Percentiles rank a stretch among this genome's conserved stretches.
Conservation (phyloP, 2,888 invertebrate species). For the Epirrhoe alternata region DNA sequence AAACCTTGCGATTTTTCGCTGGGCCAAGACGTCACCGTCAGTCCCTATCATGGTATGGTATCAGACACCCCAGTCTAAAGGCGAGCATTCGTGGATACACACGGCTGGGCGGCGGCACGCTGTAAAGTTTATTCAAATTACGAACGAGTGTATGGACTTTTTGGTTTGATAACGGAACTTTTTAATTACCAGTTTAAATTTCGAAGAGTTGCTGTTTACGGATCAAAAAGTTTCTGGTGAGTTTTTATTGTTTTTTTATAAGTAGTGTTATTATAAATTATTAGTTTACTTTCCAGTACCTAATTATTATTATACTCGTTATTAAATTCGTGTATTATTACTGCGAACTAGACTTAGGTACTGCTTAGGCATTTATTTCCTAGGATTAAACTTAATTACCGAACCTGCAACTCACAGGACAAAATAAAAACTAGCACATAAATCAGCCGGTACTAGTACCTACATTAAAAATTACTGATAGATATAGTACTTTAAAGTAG, state of each 20-base stretch:
- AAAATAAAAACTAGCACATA: no score
- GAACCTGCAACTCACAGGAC: no score
- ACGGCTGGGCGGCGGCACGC: conserved; percentile 41
- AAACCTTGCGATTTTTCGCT: conserved; percentile 35
- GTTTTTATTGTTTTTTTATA: conserved; percentile 33
- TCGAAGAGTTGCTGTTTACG: conserved; percentile 7
- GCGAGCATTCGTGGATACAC: conserved; percentile 49
- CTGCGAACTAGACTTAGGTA: no score
- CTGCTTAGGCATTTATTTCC: no score
- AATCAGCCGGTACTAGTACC: no score
- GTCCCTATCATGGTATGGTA: conserved; percentile 32
- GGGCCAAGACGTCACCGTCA: conserved; percentile 20
- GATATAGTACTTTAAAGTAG: no score
- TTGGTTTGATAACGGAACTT: conserved; percentile 30
- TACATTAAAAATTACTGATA: no score
- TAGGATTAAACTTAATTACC: no score
- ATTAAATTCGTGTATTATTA: no score
- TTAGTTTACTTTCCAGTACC: no score
- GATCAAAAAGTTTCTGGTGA: conserved; percentile 39
- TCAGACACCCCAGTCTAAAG: conserved; percentile 47
- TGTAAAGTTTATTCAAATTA: conserved; percentile 39
- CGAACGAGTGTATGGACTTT: conserved; percentile 34
- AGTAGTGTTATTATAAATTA: not conserved
- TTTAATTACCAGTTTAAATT: conserved; percentile 17
- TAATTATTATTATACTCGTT: no score